Conservation (phyloP, 2,113 vertebrate genomes). For the Ammodramus savannarum region DNA sequence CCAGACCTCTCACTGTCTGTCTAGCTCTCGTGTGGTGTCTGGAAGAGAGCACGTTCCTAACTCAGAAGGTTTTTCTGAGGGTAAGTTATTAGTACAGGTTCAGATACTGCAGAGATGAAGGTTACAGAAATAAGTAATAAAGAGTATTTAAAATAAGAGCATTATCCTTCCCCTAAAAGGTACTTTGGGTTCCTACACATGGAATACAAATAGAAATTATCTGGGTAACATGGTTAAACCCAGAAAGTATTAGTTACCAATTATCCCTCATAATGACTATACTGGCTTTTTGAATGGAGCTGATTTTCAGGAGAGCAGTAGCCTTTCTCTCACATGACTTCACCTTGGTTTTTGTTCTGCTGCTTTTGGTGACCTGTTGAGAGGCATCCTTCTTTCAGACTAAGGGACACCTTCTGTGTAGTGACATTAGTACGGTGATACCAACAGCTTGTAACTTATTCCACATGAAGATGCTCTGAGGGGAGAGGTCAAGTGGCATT, state of each 20-base stretch:
- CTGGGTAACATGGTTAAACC: not conserved
- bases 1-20: not conserved
- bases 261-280: not conserved
- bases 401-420: not conserved
- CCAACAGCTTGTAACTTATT: not conserved
- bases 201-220: accelerated
- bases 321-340: not conserved
- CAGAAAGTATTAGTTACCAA: not conserved
- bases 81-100: not conserved
- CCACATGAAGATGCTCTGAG: not conserved
- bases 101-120: not conserved
- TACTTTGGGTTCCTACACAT: not conserved
- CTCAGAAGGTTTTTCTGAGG: not conserved
- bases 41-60: not conserved
- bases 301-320: not conserved
- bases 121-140: not conserved
- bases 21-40: not conserved
- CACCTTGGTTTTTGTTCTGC: not conserved
- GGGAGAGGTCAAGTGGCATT: not conserved
- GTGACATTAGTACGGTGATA: not conserved
- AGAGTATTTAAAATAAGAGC: not conserved
- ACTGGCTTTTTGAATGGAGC: not conserved
- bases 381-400: not conserved
- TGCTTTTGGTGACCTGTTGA: not conserved
- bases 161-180: not conserved